A percentile compares a stretch with the other conserved stretches of the same genome.
phyloP scores from a whole-genome alignment of 2,888 invertebrate species.

The Phaonia tiefii region DNA sequence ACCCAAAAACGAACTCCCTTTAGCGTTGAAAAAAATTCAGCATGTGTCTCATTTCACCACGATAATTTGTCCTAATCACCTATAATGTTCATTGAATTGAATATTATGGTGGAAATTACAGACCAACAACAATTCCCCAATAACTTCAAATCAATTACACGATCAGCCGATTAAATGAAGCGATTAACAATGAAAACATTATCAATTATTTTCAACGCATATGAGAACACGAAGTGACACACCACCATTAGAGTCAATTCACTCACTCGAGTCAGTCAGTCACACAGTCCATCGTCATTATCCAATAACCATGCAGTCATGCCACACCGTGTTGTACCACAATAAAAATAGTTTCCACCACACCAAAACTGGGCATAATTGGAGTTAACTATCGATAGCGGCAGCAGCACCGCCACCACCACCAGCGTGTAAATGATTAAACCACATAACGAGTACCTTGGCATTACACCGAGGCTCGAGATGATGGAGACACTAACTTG shows the following conservation, averaged over 20 bases:
- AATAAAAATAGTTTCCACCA: constrained; percentile 5
- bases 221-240: constrained; percentile 17
- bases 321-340: constrained; percentile 15
- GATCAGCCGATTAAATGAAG: constrained; percentile 22
- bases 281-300: neutral
- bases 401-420: neutral
- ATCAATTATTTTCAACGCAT: constrained; percentile 23
- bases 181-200: constrained; percentile 32
- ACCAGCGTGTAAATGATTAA: neutral
- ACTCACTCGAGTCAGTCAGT: neutral
- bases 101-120: too few species aligned
- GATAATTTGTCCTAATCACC: neutral
- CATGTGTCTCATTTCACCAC: too few species aligned
- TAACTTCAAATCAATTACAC: constrained; percentile 22
- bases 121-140: neutral
- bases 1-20: too few species aligned
- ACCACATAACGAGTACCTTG: constrained; percentile 19
- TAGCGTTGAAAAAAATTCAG: too few species aligned
- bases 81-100: constrained; percentile 37
- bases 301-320: too few species aligned
- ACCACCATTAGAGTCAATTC: constrained; percentile 28
- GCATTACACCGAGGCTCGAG: neutral
- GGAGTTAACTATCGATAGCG: neutral
- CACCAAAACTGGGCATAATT: constrained; percentile 1
- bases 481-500: neutral